Base-by-base conservation (phyloP, 2,797 vertebrate species). In the Chelon auratus region DNA sequence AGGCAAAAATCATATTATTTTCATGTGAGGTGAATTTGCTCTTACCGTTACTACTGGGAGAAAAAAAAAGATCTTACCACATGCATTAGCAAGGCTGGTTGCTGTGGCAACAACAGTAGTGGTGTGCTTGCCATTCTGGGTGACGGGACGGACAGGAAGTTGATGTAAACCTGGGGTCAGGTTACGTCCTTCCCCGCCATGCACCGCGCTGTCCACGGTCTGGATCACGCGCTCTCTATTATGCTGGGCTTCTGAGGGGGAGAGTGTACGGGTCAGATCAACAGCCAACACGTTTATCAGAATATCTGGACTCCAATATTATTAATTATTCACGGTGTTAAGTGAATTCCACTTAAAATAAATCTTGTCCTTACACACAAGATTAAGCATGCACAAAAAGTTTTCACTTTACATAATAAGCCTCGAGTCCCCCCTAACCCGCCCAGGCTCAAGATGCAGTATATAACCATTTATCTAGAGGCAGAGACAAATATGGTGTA, bases 111-210 rank as follows among this genome's bases (percentile, higher is more conserved):
- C 83, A 26, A 91, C 92, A 76, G 96, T 92, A 63, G 95, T 58
- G 0, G 94, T 91, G 10, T 98, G 97, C 87, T 97, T 98, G 64
- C 97, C 98, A 0, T 99, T 99, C 89, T 99, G 96, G 24, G 96
- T 96, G 82, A 98, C 92, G 0, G 96, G 90, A 36, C 96, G 94
- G 68, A 98, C 94, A 0, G 97, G 96, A 12, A 98, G 95, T 68
- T 97, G 97, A 85, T 99, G 97, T 83, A 97, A 95, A 18, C 96
- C 97, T 3, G 96, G 86, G 40, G 89, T 79, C 74, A 96, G 86
- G 0, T 93, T 87, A 24, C 96, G 95, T 81, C 96, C 96, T 11
- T 99, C 95, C 0, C 93, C 96, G 10, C 96, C 95, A 81, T 93
- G 93, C 63, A 91, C 90, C 0, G 57, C 96, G 91, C 91, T 96